phyloP scores from a whole-genome alignment of 2,113 vertebrate species.

The Potamarius usumacintae region DNA sequence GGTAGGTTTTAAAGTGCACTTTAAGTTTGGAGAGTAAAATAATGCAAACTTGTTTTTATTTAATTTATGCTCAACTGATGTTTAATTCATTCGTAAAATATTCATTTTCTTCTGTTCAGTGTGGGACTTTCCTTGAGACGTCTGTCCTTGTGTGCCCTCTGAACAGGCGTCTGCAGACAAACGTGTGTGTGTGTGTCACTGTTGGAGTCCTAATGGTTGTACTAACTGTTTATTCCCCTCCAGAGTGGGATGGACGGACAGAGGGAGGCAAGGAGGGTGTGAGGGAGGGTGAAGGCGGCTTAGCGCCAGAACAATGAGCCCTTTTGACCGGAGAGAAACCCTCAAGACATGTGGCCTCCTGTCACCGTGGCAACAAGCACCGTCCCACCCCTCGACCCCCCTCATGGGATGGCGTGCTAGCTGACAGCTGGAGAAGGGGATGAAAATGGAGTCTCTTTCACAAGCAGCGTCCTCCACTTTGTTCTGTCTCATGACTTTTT shows the following conservation, averaged over 20 bases:
- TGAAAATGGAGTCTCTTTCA: conserved; percentile 73
- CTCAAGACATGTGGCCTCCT: conserved; percentile 82
- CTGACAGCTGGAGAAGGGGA: conserved; percentile 78
- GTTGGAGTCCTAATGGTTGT: conserved; percentile 43
- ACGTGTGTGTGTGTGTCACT: conserved; percentile 5
- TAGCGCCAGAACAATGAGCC: conserved; percentile 79
- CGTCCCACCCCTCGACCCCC: conserved; percentile 39
- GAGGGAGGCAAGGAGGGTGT: conserved; percentile 63
- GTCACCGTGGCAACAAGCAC: conserved; percentile 77
- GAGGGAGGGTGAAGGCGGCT: conserved; percentile 73
- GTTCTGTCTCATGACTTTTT: conserved; percentile 47
- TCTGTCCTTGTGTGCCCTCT: not conserved
- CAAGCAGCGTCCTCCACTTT: conserved; percentile 52
- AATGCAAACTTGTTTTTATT: not conserved
- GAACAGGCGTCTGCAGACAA: not conserved
- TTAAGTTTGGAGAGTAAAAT: not conserved
- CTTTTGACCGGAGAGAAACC: conserved; percentile 78
- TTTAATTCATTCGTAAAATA: not conserved
- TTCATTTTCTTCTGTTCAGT: not conserved
- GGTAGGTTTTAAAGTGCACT: not conserved
- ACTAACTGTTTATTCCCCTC: conserved; percentile 36
- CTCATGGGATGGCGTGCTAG: conserved; percentile 69
- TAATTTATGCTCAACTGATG: not conserved
- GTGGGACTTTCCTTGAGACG: not conserved
- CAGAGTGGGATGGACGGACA: conserved; percentile 58